Evolutionary conservation across 1,140 invertebrate species (phyloP), one percentile per base, ranked within the genome.

Genomic region (Drosophila serrata): DNA sequence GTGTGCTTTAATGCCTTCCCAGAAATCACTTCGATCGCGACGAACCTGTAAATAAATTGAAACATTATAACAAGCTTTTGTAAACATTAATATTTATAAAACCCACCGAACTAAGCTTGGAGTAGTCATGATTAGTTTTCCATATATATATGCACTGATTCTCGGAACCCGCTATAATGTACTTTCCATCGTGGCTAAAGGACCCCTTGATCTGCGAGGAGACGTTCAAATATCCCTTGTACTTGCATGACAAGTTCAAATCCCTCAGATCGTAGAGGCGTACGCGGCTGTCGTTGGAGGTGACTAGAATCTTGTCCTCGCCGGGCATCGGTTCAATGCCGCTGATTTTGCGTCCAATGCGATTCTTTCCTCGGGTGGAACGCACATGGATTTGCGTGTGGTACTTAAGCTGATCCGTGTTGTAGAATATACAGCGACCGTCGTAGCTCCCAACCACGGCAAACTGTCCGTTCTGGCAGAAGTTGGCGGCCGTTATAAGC

Each of bases 371-470:
- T 39, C 98, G 94, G 0, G 98, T 97, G 8, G 98, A 99, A 29
- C 98, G 94, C 1, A 99, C 98, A 93, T 99, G 96, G 74, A 99
- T 99, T 91, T 98, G 98, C 2, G 99, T 99, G 93, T 99, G 98
- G 93, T 99, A 99, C 90, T 99, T 99, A 2, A 99, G 93, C 92
- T 99, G 98, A 94, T 99, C 98, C 11, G 98, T 99, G 31, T 96
- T 98, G 93, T 99, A 99, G 94, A 99, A 99, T 85, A 99, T 98
- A 93, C 98, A 99, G 46, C 98, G 95, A 4, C 99, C 99, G 93
- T 99, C 98, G 93, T 99, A 99, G 0, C 97, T 97, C n/a, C 99
- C 99, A 0, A 99, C 98, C 1, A 99, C 98, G 0, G 98, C 98
- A 94, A 99, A 99, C 93, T 99, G 98, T 11, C 98, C 99, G 94